Percentiles rank a stretch among this genome's conserved stretches.
Evolutionary conservation across 2,888 invertebrate species (phyloP).

Genomic region (Polyploca ridens): DNA sequence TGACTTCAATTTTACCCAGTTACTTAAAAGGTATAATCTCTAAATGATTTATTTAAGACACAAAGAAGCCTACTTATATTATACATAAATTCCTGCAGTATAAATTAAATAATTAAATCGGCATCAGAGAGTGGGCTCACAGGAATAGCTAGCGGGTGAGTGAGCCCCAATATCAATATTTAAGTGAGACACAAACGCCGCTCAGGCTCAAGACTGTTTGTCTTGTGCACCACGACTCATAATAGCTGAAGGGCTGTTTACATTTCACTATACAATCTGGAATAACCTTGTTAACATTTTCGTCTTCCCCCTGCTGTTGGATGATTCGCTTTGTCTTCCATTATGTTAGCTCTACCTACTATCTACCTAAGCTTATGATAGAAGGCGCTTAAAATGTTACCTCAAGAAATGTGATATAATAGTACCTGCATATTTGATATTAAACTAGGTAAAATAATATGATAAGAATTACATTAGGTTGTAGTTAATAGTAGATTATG

Average conservation of each 20-base stretch:
- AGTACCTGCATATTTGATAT: background rate
- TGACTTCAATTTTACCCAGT: no score
- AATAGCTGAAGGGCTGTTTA: constrained; percentile 73
- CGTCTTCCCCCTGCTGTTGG: constrained; percentile 35
- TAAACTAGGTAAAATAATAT: no score
- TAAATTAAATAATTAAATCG: constrained; percentile 44
- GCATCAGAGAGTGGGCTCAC: constrained; percentile 25
- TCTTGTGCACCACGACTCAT: constrained; percentile 71
- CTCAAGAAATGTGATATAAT: background rate
- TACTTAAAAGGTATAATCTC: no score
- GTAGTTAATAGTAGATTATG: no score
- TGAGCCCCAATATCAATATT: constrained; percentile 70
- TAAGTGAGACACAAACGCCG: constrained; percentile 60
- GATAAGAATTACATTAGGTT: no score
- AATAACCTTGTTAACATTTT: constrained; percentile 72
- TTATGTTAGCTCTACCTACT: constrained; percentile 36
- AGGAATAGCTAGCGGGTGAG: constrained; percentile 30
- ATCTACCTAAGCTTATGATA: constrained; percentile 32
- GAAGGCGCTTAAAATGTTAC: constrained; percentile 17
- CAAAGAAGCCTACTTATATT: background rate
- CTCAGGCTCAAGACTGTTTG: constrained; percentile 56
- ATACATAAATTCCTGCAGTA: background rate
- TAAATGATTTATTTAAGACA: no score
- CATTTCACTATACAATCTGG: constrained; percentile 67
- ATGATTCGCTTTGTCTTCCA: constrained; percentile 38